Base-by-base conservation (phyloP, 2,797 vertebrate species). In the Antrozous pallidus region DNA sequence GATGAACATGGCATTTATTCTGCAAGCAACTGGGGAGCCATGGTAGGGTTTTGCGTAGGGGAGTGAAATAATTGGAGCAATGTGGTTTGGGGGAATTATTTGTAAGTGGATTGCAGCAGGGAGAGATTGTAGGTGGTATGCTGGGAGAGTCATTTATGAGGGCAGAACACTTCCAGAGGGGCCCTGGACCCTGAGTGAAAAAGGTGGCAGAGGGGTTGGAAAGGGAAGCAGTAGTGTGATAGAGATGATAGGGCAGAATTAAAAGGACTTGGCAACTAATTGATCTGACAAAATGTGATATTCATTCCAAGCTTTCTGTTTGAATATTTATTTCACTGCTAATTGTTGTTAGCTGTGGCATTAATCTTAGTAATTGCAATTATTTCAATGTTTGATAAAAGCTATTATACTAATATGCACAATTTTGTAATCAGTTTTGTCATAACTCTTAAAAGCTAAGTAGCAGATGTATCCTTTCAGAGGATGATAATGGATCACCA, bases 381-480 rank as follows among this genome's bases (percentile, higher is more conserved):
- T 77, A 80, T 93, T 90, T 90, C 45, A 88, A 74, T 94, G 42
- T 90, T 82, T 92, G 73, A 95, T 70, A 75, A 93, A 92, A 85
- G 69, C 71, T 94, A 88, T 91, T 91, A 45, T 85, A 81, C 93
- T 89, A 94, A 88, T 80, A 67, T 58, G 94, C 79, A 80, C 54
- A 92, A 77, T 88, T 91, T 96, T 77, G 26, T 81, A 93, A 94
- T 88, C 78, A 92, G 49, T 85, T 91, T 94, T 91, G 73, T 81
- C 82, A 85, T 93, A 93, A 65, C 54, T 88, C 88, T 95, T 91
- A 81, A 81, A 94, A 94, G 73, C 61, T 91, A 86, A 81, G 73
- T 88, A 94, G 73, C 51, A 95, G 56, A 77, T 91, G 47, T 31
- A 26, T 54, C 18, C 69, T 88, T 96, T 94, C 84, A 80, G 67